A percentile compares a stretch with the other conserved stretches of the same genome.
Evolutionary conservation across 2,113 vertebrate genomes (phyloP).

Genomic region (Corythaeola cristata): DNA sequence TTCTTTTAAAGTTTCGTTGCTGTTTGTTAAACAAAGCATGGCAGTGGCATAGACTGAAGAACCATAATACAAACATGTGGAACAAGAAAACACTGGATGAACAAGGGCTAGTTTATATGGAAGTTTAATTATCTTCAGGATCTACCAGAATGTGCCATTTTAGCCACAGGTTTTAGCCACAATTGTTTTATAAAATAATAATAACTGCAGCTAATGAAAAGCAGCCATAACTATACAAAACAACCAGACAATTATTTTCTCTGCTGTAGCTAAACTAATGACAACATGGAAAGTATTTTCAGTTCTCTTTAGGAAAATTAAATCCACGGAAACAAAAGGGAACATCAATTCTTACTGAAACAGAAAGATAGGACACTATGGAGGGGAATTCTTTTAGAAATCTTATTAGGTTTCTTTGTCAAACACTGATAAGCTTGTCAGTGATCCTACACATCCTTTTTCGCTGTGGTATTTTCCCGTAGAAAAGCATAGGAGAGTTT

Average conservation of each 20-base stretch:
- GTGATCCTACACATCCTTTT: not conserved
- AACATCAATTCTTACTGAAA: not conserved
- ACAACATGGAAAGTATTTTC: not conserved
- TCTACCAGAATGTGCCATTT: not conserved
- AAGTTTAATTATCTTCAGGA: not conserved
- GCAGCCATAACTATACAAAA: not conserved
- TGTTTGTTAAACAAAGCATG: not conserved
- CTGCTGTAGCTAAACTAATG: not conserved
- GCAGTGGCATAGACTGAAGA: not conserved
- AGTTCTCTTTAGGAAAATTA: not conserved
- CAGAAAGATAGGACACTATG: not conserved
- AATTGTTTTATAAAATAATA: not conserved
- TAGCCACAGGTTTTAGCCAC: not conserved
- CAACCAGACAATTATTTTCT: not conserved
- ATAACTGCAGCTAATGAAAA: not conserved
- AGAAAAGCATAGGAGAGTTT: not conserved
- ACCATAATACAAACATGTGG: not conserved
- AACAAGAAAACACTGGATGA: not conserved
- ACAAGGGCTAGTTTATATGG: not conserved
- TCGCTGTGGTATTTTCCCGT: not conserved
- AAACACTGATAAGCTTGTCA: not conserved
- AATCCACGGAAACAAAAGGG: not conserved
- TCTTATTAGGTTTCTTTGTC: not conserved
- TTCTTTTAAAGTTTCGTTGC: not conserved
- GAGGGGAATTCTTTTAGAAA: not conserved